Base-by-base conservation (phyloP, 2,797 vertebrate species). In the Macroramphosus scolopax region DNA sequence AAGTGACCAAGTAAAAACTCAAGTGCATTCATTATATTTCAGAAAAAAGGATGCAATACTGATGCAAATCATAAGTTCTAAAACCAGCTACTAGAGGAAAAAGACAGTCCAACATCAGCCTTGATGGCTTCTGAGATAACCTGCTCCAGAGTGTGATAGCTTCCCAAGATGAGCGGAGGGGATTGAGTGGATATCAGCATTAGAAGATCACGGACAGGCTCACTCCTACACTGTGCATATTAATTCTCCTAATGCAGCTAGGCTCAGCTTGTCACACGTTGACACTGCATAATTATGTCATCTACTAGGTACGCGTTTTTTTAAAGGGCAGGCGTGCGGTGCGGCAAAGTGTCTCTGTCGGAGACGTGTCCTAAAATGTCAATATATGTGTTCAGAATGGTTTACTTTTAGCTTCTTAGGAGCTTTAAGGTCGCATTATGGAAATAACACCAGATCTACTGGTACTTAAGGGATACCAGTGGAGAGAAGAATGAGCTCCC, bases 211-310 rank as follows among this genome's bases (percentile, higher is more conserved):
- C 48, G 43, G 71, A 77, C 46, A 42, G 34, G 64, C 66, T 67
- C 28, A 67, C 63, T 79, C 77, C 75, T 68, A 75, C 64, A 13
- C 64, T 13, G 42, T 63, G 80, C 81, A 85, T 84, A 81, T 84
- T 80, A 82, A 84, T 84, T 82, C 49, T 59, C 66, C 57, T 72
- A 77, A 76, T 75, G 81, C 61, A 64, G 74, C 72, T 45, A 55
- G 54, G 67, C 77, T 80, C 61, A 46, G 76, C 68, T 72, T 62
- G 77, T 84, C 81, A 75, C 80, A 70, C 38, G 49, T 74, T 78
- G 75, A 81, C 80, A 75, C 68, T 47, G 58, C 74, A 75, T 83
- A 87, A 86, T 86, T 83, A 85, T 83, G 79, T 83, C 78, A 81
- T 85, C 77, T 75, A 65, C 40, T 26, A 52, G 56, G 49, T 47